A percentile compares a stretch with the other conserved stretches of the same genome.
Conservation (phyloP, 2,113 vertebrate genomes). For the Zosterops japonicus region DNA sequence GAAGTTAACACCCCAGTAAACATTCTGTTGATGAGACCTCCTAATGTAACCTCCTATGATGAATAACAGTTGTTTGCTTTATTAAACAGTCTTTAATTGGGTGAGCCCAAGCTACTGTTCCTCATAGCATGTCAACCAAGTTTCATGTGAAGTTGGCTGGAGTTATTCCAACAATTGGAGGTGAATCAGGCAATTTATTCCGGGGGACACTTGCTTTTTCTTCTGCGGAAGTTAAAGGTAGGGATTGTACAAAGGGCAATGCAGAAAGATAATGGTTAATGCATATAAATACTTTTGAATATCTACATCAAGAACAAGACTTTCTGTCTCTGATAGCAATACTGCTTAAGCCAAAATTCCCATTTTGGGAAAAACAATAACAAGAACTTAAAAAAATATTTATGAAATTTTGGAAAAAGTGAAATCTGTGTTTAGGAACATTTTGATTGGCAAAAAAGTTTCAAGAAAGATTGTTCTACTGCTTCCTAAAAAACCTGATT, state of each 20-base stretch:
- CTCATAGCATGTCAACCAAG: not conserved
- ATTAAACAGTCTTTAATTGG: not conserved
- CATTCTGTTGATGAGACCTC: not conserved
- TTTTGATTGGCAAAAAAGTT: not conserved
- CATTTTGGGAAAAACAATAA: not conserved
- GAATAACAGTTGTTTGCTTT: not conserved
- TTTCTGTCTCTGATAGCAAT: not conserved
- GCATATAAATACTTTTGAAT: not conserved
- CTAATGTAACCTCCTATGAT: not conserved
- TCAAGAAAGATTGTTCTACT: not conserved
- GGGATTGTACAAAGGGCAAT: not conserved
- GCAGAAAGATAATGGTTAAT: not conserved
- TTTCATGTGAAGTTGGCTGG: not conserved
- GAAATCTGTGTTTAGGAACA: not conserved
- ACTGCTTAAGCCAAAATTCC: not conserved
- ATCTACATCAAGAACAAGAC: not conserved
- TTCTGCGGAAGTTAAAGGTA: not conserved
- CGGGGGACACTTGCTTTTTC: not conserved
- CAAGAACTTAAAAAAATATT: not conserved
- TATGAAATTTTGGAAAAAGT: conserved; percentile 14
- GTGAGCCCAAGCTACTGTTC: not conserved
- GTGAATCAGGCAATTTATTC: not conserved
- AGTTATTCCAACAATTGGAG: not conserved
- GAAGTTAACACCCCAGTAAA: not conserved
- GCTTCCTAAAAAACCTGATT: not conserved